Evolutionary conservation across 2,888 invertebrate species (phyloP).

Genomic region (Tuberolachnus salignus): DNA sequence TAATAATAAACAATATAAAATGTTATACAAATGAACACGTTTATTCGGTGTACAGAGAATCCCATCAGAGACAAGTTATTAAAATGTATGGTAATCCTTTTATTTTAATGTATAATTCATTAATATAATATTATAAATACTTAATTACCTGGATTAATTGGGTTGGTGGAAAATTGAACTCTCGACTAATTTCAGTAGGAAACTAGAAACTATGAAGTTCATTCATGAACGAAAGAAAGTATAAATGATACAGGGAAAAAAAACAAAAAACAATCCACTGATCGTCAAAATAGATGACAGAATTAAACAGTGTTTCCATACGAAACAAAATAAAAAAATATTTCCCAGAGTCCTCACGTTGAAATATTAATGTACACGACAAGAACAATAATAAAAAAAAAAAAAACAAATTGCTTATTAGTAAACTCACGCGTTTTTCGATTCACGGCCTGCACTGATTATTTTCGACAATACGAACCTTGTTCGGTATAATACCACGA

Average conservation of each 20-base stretch:
- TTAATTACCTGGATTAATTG: conserved; percentile 16
- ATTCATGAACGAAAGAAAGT: conserved; percentile 7
- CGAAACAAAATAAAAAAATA: too few species aligned
- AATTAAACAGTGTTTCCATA: too few species aligned
- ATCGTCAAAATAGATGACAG: too few species aligned
- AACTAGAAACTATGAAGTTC: neutral
- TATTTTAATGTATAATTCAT: neutral
- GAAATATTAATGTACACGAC: too few species aligned
- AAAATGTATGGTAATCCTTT: neutral
- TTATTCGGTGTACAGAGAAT: neutral
- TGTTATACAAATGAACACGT: neutral
- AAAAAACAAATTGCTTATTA: too few species aligned
- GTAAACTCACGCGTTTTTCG: too few species aligned
- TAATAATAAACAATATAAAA: neutral
- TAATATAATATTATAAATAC: neutral
- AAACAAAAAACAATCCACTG: conserved; percentile 49
- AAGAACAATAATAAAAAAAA: too few species aligned
- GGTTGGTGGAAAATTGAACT: neutral
- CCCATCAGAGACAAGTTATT: neutral
- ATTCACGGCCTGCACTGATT: too few species aligned
- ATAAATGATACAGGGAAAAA: conserved; percentile 10
- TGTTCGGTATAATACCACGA: too few species aligned
- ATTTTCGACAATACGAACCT: too few species aligned
- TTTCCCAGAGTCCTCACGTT: too few species aligned
- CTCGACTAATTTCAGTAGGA: neutral